These are phyloP conservation scores for Parambassis ranga DNA, from an alignment of 2,797 vertebrate genomes.

Conservation along the genomic window DNA sequence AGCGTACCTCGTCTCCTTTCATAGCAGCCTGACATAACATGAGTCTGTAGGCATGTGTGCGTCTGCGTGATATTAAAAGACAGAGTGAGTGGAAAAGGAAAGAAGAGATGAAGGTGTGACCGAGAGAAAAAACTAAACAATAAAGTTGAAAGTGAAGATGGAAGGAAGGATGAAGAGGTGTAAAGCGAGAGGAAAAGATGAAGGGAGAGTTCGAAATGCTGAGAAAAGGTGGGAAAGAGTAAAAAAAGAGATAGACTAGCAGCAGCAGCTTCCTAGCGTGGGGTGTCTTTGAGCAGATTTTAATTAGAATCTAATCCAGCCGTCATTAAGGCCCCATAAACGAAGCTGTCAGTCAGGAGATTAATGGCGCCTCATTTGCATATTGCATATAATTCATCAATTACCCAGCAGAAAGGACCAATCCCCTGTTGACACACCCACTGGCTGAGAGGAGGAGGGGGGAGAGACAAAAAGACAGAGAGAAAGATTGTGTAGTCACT, in stretches of 20 bases:
- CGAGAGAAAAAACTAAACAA: slow-evolving; percentile 20
- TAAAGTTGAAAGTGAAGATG: slow-evolving; percentile 23
- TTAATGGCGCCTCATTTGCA: slow-evolving; percentile 99
- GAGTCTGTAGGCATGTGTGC: slow-evolving; percentile 62
- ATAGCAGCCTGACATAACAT: slow-evolving; percentile 71
- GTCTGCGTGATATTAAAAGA: slow-evolving; percentile 38
- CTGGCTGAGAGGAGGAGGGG: slow-evolving; percentile 79
- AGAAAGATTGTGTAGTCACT: slow-evolving; percentile 87
- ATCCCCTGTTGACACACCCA: slow-evolving; percentile 87
- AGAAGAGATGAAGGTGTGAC: slow-evolving; percentile 21
- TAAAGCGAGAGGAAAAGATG: slow-evolving; percentile 20
- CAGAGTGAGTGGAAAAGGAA: slow-evolving; percentile 9
- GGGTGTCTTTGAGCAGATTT: slow-evolving; percentile 99
- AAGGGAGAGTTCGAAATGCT: slow-evolving; percentile 22
- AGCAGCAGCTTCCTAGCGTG: slow-evolving; percentile 93
- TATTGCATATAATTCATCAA: slow-evolving; percentile 99
- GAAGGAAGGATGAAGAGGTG: slow-evolving; percentile 15
- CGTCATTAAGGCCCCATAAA: slow-evolving; percentile 99
- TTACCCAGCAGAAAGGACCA: slow-evolving; percentile 99
- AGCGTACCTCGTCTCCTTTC: slow-evolving; percentile 70
- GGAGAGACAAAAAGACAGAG: slow-evolving; percentile 80
- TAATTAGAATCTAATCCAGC: slow-evolving; percentile 99
- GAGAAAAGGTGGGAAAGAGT: slow-evolving; percentile 45
- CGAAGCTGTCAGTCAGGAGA: slow-evolving; percentile 99
- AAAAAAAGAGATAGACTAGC: slow-evolving; percentile 63